Evolutionary conservation across 2,797 vertebrate genomes (phyloP), one percentile per base, ranked within the genome.

Genomic region (Epinephelus coioides): DNA sequence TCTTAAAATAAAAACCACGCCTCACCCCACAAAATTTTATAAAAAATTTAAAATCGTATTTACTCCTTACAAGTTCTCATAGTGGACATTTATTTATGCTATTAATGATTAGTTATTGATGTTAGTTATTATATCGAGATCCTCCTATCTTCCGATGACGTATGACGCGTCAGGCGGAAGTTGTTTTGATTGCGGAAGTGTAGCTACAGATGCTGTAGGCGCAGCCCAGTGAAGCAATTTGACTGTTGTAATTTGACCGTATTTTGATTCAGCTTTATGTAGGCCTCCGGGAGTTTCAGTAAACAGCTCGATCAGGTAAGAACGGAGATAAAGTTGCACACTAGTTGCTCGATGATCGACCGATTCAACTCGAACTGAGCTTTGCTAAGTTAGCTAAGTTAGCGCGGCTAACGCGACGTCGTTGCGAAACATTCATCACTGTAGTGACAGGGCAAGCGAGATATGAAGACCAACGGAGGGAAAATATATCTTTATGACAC

Each of bases 161-260:
- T 44, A 0, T 17, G 7, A 9, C 2, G n/a, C 38, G n/a, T 43
- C n/a, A 17, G 0, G n/a, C 60, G 88, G 89, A 92, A 90, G 86
- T 91, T 47, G 80, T 60, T 76, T 18, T 84, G 75, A 88, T 89
- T 87, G 89, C 94, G 94, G 93, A 94, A 94, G 91, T 90, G 73
- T 30, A 59, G 44, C 55, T 18, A 23, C 46, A 6, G 84, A 76
- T 57, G 63, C 60, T 65, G 72, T 47, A 75, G 78, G 66, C 51
- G 77, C 66, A 69, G 83, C 82, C 69, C 43, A 34, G 25, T 60
- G 59, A 61, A 70, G 63, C 63, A 4, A 23, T 13, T 53, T 46
- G 40, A 0, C 34, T 51, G 19, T 18, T 54, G 27, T 69, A 11
- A 56, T 70, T 63, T 60, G 17, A 34, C 11, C 15, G 49, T n/a